phyloP scores from a whole-genome alignment of 2,888 invertebrate species.

The Elmis aenea region DNA sequence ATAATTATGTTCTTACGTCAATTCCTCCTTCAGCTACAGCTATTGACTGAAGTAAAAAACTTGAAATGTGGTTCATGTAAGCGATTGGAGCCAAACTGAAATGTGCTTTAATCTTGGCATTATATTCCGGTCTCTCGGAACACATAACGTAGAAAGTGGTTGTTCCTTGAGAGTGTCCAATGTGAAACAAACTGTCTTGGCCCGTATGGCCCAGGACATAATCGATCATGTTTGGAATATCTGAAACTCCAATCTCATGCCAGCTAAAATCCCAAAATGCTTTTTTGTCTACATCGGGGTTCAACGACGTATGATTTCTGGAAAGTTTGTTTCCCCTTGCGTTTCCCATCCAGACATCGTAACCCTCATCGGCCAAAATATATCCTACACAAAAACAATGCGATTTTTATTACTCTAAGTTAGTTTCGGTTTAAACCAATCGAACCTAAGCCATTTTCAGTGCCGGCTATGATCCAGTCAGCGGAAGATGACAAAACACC shows the following conservation, averaged over 20 bases:
- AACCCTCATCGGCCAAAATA: constrained; percentile 46
- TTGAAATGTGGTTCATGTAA: constrained; percentile 42
- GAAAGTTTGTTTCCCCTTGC: constrained; percentile 57
- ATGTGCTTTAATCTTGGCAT: too few species aligned
- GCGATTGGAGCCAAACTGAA: too few species aligned
- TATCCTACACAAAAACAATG: constrained; percentile 48
- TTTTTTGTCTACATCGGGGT: constrained; percentile 7
- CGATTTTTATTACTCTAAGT: not conserved
- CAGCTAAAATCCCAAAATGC: constrained; percentile 52
- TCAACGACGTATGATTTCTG: constrained; percentile 45
- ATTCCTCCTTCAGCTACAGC: too few species aligned
- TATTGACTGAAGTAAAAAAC: not conserved
- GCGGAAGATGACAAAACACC: constrained; percentile 50
- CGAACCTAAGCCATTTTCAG: constrained; percentile 45
- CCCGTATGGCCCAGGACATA: constrained; percentile 55
- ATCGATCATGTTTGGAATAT: constrained; percentile 75
- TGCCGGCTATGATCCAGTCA: constrained; percentile 50
- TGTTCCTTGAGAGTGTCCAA: too few species aligned
- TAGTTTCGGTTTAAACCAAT: not conserved
- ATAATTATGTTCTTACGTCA: constrained; percentile 40
- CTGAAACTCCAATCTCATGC: constrained; percentile 72
- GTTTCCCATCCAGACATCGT: constrained; percentile 56
- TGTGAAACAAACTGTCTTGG: constrained; percentile 46
- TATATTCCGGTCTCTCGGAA: too few species aligned
- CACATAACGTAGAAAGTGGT: too few species aligned